Conservation (phyloP, 53 echinoderm and acorn worm species). For the Crossaster papposus region DNA sequence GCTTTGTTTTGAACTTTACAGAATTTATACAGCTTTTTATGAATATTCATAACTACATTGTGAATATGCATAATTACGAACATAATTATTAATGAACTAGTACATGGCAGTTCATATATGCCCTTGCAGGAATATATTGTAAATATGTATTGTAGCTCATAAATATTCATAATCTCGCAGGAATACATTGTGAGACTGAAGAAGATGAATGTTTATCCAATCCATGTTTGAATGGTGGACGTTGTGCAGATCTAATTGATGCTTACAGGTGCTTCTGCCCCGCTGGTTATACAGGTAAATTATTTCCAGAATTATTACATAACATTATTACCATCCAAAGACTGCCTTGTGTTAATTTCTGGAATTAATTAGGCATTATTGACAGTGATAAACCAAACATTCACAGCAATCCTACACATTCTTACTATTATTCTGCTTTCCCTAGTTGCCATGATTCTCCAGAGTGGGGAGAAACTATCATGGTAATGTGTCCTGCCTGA, state of each 20-base stretch:
- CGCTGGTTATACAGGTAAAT: conserved; percentile 70
- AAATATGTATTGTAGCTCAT: background rate
- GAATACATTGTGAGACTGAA: conserved; percentile 60
- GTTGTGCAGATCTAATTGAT: conserved; percentile 67
- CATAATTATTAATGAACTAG: background rate
- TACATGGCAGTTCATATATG: no score
- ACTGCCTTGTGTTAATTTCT: no score
- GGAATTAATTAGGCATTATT: no score
- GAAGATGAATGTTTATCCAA: conserved; percentile 67
- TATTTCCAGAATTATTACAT: background rate
- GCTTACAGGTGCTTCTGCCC: conserved; percentile 65
- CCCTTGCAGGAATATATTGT: background rate
- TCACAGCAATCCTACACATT: no score
- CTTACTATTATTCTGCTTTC: no score
- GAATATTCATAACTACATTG: background rate
- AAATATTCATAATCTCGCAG: conserved; percentile 18
- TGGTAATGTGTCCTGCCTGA: no score
- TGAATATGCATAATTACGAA: background rate
- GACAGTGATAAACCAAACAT: no score
- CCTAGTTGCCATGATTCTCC: no score
- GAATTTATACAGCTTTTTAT: no score
- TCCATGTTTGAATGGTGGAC: conserved; percentile 73
- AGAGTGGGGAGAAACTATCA: no score
- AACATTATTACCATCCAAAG: background rate
- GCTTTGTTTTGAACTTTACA: no score